Evolutionary conservation across 2,888 invertebrate species (phyloP).

Genomic region (Pheosia tremula): DNA sequence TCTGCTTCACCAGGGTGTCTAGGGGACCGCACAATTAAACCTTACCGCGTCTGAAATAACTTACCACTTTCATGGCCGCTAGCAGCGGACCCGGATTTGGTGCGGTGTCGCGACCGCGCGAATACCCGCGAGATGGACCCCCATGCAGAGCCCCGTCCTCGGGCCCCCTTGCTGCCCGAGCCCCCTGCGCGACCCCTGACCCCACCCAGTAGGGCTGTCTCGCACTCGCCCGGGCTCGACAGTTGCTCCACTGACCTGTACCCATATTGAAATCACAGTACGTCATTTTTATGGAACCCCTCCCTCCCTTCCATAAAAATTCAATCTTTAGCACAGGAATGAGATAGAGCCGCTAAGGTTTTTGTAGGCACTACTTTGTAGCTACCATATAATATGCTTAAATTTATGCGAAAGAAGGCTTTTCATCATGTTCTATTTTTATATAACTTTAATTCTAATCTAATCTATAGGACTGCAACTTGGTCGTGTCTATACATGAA

Average conservation of each 20-base stretch:
- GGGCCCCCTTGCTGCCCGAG: conserved; percentile 67
- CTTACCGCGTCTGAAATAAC: conserved; percentile 23
- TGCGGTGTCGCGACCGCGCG: conserved; percentile 93
- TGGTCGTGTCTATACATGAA: too few relatives aligned
- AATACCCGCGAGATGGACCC: conserved; percentile 96
- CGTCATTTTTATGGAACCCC: not conserved
- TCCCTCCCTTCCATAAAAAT: too few relatives aligned
- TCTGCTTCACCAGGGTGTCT: too few relatives aligned
- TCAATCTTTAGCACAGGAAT: too few relatives aligned
- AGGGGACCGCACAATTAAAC: too few relatives aligned
- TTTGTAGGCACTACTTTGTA: not conserved
- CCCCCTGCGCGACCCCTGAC: conserved; percentile 69
- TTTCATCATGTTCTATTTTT: too few relatives aligned
- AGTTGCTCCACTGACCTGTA: conserved; percentile 92
- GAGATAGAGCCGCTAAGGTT: too few relatives aligned
- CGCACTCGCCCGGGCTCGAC: conserved; percentile 90
- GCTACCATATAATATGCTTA: too few relatives aligned
- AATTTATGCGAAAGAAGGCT: too few relatives aligned
- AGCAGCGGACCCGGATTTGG: conserved; percentile 87
- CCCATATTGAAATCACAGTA: not conserved
- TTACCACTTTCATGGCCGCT: conserved; percentile 88
- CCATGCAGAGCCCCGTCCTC: conserved; percentile 92
- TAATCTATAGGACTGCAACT: too few relatives aligned
- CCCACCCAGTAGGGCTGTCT: conserved; percentile 83
- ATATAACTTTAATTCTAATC: too few relatives aligned